Base-by-base conservation (phyloP, 1,140 invertebrate genomes). In the Stegodyphus dumicola region DNA sequence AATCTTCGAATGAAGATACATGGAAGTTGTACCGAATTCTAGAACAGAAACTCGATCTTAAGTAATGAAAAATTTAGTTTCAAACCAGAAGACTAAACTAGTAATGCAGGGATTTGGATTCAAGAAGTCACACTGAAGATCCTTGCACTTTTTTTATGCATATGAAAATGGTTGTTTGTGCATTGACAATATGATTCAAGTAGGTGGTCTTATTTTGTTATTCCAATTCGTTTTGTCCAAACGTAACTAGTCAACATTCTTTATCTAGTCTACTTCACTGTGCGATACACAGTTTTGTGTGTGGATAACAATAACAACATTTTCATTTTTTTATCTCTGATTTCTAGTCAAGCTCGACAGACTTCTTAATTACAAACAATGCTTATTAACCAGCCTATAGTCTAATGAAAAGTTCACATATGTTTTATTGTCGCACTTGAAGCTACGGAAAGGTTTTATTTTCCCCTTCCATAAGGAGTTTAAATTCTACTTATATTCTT, bases 241-340 rank as follows among this genome's bases (percentile, higher is more conserved):
- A 85, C 81, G 77, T 85, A 85, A 85, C 81, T 77, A 85, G 81
- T 85, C 81, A 85, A 85, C 81, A 85, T 76, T 85, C 60, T 69
- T 73, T 52, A 76, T 77, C 81, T 85, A 85, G 53, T 65, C 81
- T 85, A 85, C 49, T 56, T 85, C 65, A 67, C 81, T 85, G 81
- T 85, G 81, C 81, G 81, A 85, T 85, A 85, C 81, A 85, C 81
- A 70, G 4, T 67, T 71, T 53, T 71, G 52, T 54, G 33, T 33
- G 81, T 85, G 81, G 77, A 76, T 52, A 85, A 85, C 81, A 85
- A 85, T 85, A 85, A 85, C 71, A 85, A 85, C 66, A 76, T 76
- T 76, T 83, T 69, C 53, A 48, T 53, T 77, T 75, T 64, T 64
- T 73, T 52, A 33, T 33, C 3, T 33, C 33, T 3, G 33, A 33